Evolutionary conservation across 1,140 invertebrate species (phyloP).

Genomic region (Bombyx mandarina): DNA sequence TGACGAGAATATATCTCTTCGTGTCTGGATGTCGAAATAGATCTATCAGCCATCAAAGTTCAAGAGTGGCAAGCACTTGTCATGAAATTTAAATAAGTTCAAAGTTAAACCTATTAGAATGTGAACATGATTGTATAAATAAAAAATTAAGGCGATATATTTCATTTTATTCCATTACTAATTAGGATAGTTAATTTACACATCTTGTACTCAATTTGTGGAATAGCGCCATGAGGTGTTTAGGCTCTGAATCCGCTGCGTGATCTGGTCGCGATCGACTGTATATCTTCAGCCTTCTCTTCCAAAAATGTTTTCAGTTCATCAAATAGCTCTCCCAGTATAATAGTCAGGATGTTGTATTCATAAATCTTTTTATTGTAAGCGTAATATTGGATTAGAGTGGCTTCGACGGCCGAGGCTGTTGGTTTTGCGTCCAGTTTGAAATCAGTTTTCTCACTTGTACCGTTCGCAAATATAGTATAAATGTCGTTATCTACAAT

Average conservation of each 20-base stretch:
- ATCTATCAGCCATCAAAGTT: too few species aligned
- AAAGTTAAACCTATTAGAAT: too few species aligned
- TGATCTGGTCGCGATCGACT: slow-evolving; percentile 11
- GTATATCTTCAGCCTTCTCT: slow-evolving; percentile 16
- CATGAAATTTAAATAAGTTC: too few species aligned
- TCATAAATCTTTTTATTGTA: slow-evolving; percentile 48
- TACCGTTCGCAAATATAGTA: slow-evolving; percentile 27
- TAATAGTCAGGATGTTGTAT: slow-evolving; percentile 29
- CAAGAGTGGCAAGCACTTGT: too few species aligned
- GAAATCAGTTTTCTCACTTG: slow-evolving; percentile 17
- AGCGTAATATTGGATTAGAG: slow-evolving; percentile 37
- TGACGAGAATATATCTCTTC: too few species aligned
- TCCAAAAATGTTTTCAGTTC: slow-evolving; percentile 19
- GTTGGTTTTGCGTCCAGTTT: slow-evolving; percentile 25
- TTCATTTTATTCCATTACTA: not conserved
- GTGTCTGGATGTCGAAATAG: too few species aligned
- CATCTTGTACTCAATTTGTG: not conserved
- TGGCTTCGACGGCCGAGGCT: slow-evolving; percentile 35
- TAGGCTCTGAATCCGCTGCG: slow-evolving; percentile 10
- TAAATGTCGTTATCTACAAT: slow-evolving; percentile 26
- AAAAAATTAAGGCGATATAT: not conserved
- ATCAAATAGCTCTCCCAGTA: slow-evolving; percentile 14
- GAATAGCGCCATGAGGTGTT: not conserved
- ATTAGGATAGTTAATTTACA: not conserved
- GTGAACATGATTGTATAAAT: too few species aligned